Percentiles rank a stretch among this genome's conserved stretches.
Evolutionary conservation across 2,113 vertebrate genomes (phyloP).

Genomic region (Phaethornis superciliosus): DNA sequence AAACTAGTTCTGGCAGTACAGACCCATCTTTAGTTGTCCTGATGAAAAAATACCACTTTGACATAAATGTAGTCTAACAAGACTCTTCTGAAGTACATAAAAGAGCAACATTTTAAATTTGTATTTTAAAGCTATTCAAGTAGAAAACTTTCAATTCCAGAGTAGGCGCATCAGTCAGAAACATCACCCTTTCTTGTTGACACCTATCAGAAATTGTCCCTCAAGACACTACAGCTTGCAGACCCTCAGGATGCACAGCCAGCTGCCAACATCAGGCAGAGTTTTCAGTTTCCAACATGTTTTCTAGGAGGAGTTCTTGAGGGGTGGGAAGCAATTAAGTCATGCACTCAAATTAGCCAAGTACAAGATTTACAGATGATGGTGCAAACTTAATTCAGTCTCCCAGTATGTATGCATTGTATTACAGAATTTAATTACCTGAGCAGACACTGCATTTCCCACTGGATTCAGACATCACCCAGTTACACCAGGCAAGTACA

Average conservation of each 20-base stretch:
- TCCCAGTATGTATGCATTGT: rapidly evolving
- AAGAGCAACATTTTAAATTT: neutral
- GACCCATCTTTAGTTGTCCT: neutral
- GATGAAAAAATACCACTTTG: neutral
- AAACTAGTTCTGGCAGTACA: neutral
- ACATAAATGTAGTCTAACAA: neutral
- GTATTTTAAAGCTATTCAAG: neutral
- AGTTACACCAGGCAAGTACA: neutral
- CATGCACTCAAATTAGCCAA: neutral
- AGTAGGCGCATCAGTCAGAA: neutral
- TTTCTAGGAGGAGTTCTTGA: neutral
- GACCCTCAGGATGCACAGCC: neutral
- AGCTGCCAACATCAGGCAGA: neutral
- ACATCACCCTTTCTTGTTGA: neutral
- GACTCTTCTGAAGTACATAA: neutral
- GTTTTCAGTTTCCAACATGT: rapidly evolving
- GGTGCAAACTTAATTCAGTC: neutral
- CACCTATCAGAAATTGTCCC: neutral
- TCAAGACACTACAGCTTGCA: neutral
- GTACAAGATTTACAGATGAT: neutral
- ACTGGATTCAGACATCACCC: neutral
- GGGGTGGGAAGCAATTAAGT: neutral
- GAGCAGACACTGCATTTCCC: neutral
- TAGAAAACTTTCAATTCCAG: neutral
- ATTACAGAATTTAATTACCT: slow-evolving; percentile 4